phyloP scores from a whole-genome alignment of 2,113 vertebrate species.

The Lasiurus cinereus region DNA sequence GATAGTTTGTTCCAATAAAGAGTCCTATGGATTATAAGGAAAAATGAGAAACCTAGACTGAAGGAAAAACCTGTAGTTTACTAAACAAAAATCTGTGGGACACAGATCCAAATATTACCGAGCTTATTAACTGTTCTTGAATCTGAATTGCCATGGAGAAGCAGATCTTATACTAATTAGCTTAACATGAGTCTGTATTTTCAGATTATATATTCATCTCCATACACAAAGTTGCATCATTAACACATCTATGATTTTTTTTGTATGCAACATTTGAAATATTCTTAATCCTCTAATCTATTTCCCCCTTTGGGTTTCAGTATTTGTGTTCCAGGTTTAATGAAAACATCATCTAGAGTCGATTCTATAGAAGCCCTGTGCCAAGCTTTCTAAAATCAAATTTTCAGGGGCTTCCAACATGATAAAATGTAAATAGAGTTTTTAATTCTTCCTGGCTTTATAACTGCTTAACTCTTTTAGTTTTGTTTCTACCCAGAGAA shows the following conservation, averaged over 20 bases:
- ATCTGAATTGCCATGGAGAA: neutral
- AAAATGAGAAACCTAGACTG: neutral
- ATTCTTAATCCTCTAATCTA: neutral
- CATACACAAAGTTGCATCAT: slow-evolving; percentile 6
- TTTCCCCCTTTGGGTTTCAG: neutral
- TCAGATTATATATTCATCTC: neutral
- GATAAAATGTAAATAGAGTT: slow-evolving; percentile 1
- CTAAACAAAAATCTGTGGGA: neutral
- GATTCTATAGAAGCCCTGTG: neutral
- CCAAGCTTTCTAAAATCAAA: slow-evolving; percentile 26
- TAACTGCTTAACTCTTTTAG: slow-evolving; percentile 39
- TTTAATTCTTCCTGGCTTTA: slow-evolving; percentile 36
- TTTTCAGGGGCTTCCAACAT: neutral
- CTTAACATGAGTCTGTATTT: neutral
- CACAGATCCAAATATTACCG: neutral
- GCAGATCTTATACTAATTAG: neutral
- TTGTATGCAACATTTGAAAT: neutral
- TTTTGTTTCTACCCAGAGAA: slow-evolving; percentile 18
- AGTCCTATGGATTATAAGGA: neutral
- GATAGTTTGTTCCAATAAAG: neutral
- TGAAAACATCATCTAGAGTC: neutral
- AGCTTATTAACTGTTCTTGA: slow-evolving; percentile 7
- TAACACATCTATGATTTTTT: neutral
- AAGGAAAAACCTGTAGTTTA: neutral
- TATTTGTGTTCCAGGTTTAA: slow-evolving; percentile 7